A percentile compares a stretch with the other conserved stretches of the same genome.
Evolutionary conservation across 2,888 invertebrate genomes (phyloP).

Genomic region (Epinotia brunnichana): DNA sequence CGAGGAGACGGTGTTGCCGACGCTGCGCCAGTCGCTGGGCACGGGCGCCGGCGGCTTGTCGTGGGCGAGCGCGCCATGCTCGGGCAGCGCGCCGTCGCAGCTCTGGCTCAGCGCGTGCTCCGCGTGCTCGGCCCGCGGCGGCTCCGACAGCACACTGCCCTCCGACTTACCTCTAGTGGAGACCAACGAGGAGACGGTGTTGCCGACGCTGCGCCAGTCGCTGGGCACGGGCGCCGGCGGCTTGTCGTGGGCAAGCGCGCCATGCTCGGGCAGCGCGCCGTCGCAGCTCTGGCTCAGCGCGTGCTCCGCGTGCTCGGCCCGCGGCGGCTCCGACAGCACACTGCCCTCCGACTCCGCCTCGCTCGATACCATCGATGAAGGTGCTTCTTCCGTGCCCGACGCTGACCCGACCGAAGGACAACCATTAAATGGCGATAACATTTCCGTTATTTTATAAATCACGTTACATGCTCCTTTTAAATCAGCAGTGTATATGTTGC

Average conservation of each 20-base stretch:
- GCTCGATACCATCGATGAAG: slow-evolving; percentile 78
- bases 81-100: too few relatives aligned
- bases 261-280: slow-evolving; percentile 50
- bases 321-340: slow-evolving; percentile 64
- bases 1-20: too few relatives aligned
- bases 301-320: slow-evolving; percentile 59
- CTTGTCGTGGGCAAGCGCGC: slow-evolving; percentile 55
- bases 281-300: slow-evolving; percentile 52
- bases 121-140: too few relatives aligned
- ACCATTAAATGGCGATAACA: slow-evolving; percentile 19
- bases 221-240: slow-evolving; percentile 52
- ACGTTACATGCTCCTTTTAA: slow-evolving; percentile 8
- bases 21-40: too few relatives aligned
- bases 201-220: slow-evolving; percentile 65
- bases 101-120: too few relatives aligned
- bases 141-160: too few relatives aligned
- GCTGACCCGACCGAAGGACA: slow-evolving; percentile 45
- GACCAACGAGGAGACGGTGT: slow-evolving; percentile 62
- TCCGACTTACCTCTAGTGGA: slow-evolving; percentile 70
- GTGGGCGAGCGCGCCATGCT: too few relatives aligned
- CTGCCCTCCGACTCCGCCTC: slow-evolving; percentile 79
- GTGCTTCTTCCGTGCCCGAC: slow-evolving; percentile 74
- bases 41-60: too few relatives aligned
- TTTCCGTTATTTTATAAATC: slow-evolving; percentile 11
- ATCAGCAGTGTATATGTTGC: not conserved